A percentile compares a stretch with the other conserved stretches of the same genome.
These are phyloP conservation scores for Phainopepla nitens DNA, from an alignment of 2,113 vertebrate genomes.

Conservation along the genomic window DNA sequence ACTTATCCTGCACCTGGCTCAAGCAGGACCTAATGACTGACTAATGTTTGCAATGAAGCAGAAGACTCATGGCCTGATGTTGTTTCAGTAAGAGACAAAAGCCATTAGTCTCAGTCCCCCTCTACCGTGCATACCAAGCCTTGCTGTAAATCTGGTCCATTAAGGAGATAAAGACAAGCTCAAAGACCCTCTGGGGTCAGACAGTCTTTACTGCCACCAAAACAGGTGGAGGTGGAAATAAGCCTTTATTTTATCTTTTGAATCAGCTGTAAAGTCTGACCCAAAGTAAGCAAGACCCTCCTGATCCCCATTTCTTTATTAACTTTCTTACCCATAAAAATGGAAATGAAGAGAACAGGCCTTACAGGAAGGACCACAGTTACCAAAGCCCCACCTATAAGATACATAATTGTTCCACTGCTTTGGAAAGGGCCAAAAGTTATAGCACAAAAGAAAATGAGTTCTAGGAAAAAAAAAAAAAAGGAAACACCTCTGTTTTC, in stretches of 20 bases:
- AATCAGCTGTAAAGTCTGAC: not conserved
- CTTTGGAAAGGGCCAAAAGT: not conserved
- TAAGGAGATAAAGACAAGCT: not conserved
- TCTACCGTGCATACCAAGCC: not conserved
- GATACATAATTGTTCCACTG: not conserved
- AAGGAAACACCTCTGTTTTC: not conserved
- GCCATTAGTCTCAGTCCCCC: not conserved
- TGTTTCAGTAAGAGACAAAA: not conserved
- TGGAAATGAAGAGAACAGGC: not conserved
- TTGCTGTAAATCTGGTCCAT: not conserved
- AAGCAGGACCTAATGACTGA: not conserved
- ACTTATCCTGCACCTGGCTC: not conserved
- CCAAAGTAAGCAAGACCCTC: accelerated
- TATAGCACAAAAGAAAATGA: not conserved
- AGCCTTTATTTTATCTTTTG: not conserved
- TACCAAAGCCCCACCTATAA: not conserved
- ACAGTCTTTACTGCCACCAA: not conserved
- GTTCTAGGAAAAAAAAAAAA: not conserved
- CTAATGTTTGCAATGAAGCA: not conserved
- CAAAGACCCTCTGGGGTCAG: not conserved
- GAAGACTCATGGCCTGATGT: not conserved
- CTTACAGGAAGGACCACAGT: not conserved
- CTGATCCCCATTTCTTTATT: not conserved
- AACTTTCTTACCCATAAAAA: not conserved
- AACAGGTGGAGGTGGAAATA: not conserved